A percentile compares a stretch with the other conserved stretches of the same genome.
Conservation (phyloP, 2,797 vertebrate species). For the Sebastes itinus region DNA sequence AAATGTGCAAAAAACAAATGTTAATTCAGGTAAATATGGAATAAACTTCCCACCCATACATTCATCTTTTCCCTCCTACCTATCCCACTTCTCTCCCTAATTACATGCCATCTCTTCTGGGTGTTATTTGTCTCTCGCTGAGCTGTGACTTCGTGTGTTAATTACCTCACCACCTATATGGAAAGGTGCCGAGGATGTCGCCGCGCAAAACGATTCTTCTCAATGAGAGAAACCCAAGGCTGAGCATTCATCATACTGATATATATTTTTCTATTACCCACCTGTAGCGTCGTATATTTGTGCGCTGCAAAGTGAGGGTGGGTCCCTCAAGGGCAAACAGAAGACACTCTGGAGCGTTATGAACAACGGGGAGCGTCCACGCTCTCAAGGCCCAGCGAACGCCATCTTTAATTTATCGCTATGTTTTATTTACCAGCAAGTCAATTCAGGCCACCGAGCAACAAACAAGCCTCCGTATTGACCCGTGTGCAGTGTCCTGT, state of each 20-base stretch:
- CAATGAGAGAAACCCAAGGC: neutral
- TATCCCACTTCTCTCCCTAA: neutral
- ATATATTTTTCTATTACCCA: conserved; percentile 30
- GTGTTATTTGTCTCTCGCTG: conserved; percentile 19
- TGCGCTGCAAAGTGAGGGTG: neutral
- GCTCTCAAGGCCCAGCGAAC: conserved; percentile 19
- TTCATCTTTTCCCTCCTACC: neutral
- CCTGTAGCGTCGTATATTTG: conserved; percentile 26
- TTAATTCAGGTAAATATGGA: neutral
- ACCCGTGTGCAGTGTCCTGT: neutral
- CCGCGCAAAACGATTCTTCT: neutral
- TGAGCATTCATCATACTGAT: conserved; percentile 34
- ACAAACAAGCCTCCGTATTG: neutral
- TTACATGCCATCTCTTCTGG: conserved; percentile 8
- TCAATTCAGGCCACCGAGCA: conserved; percentile 45
- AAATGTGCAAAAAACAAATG: neutral
- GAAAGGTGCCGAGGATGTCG: conserved; percentile 18
- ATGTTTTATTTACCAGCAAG: conserved; percentile 71
- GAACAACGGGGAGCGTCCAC: neutral
- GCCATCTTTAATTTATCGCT: conserved; percentile 70
- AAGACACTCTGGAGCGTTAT: conserved; percentile 16
- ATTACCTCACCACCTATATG: conserved; percentile 31
- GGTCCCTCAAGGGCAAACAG: conserved; percentile 38
- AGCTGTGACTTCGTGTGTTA: conserved; percentile 39
- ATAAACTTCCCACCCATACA: neutral